Conservation (phyloP, 2,888 invertebrate species). For the Macrosiphum euphorbiae region DNA sequence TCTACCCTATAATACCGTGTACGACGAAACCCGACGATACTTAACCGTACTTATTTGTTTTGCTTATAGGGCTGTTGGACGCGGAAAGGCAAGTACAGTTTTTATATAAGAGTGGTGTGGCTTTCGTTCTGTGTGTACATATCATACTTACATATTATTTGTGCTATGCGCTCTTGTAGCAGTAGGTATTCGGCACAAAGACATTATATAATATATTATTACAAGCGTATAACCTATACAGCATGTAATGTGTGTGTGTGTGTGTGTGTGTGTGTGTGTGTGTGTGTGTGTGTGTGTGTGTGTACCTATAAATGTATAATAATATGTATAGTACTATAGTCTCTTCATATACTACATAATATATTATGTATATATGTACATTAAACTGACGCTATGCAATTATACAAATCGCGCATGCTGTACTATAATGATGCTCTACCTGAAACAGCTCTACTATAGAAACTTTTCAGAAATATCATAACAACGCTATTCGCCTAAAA, state of each 20-base stretch:
- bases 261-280: neutral
- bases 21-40: constrained; percentile 2
- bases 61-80: constrained; percentile 63
- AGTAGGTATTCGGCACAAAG: neutral
- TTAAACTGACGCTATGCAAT: constrained; percentile 7
- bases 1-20: neutral
- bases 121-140: neutral
- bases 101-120: neutral
- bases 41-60: constrained; percentile 58
- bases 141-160: neutral
- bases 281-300: neutral
- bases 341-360: neutral
- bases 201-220: constrained; percentile 9
- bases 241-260: neutral
- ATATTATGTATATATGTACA: neutral
- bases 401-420: constrained; percentile 12
- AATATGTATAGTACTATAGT: neutral
- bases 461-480: constrained; percentile 18
- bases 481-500: neutral
- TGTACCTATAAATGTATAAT: neutral
- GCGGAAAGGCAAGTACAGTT: constrained; percentile 61
- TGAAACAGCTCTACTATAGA: neutral
- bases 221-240: neutral
- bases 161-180: neutral
- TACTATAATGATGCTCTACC: neutral